Percentiles rank a stretch among this genome's conserved stretches.
Conservation (phyloP, 1,140 invertebrate species). For the Berghia stephanieae region DNA sequence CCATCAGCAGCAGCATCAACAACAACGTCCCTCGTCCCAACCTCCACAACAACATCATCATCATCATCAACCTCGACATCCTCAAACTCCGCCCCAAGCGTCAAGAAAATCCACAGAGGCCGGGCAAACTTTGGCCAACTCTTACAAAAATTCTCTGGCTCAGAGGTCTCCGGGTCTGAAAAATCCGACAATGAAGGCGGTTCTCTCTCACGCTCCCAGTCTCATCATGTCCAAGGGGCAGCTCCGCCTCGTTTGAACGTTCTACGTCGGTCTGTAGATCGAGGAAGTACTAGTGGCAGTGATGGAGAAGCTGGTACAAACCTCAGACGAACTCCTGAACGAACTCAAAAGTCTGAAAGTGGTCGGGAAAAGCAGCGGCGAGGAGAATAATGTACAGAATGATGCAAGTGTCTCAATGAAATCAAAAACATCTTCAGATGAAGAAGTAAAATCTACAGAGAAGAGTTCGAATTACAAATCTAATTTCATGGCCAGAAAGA, state of each 20-base stretch:
- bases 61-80: neutral
- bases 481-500: conserved; percentile 38
- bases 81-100: neutral
- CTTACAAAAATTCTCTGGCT: conserved; percentile 41
- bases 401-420: neutral
- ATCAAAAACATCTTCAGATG: neutral
- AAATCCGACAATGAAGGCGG: conserved; percentile 23
- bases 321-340: conserved; percentile 29
- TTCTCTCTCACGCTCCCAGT: no score
- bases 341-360: conserved; percentile 5
- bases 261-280: no score
- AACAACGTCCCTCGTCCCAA: neutral
- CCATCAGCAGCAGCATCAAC: neutral
- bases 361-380: neutral
- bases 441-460: neutral
- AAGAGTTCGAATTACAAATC: conserved; percentile 37
- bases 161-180: conserved; percentile 39
- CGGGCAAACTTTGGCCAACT: conserved; percentile 36
- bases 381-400: neutral
- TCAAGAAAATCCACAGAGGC: neutral
- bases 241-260: no score
- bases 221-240: no score
- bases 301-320: no score
- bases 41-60: neutral
- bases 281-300: no score